Percentiles rank a stretch among this genome's conserved stretches.
Conservation (phyloP, 2,113 vertebrate genomes). For the Elephantulus edwardii region DNA sequence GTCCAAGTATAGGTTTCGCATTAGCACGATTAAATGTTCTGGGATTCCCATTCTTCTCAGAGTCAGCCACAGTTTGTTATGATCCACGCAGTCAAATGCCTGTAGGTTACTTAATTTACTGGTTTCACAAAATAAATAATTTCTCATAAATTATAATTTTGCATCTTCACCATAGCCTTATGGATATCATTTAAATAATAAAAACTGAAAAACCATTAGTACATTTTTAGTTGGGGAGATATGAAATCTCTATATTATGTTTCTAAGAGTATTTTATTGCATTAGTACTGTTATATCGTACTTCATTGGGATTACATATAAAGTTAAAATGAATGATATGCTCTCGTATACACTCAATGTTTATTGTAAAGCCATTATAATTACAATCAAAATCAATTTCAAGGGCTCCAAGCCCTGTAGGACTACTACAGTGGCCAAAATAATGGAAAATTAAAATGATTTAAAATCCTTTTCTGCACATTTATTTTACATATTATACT, state of each 20-base stretch:
- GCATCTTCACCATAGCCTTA: not conserved
- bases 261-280: conserved; percentile 66
- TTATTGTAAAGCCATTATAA: conserved; percentile 62
- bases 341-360: conserved; percentile 57
- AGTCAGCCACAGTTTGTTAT: too few species aligned
- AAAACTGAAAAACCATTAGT: conserved; percentile 53
- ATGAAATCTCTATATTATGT: conserved; percentile 10
- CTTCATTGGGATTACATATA: conserved; percentile 46
- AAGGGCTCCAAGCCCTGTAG: conserved; percentile 53
- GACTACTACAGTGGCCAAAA: conserved; percentile 41
- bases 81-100: not conserved
- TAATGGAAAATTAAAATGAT: conserved; percentile 73
- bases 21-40: too few species aligned
- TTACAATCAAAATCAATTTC: conserved; percentile 73
- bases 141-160: conserved; percentile 19
- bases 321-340: not conserved
- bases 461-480: conserved; percentile 59
- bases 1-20: too few species aligned
- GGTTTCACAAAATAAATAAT: conserved; percentile 48
- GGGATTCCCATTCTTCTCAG: too few species aligned
- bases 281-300: conserved; percentile 45
- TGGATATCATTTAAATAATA: conserved; percentile 48
- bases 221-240: conserved; percentile 30
- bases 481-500: conserved; percentile 66
- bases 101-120: conserved; percentile 32